A percentile compares a stretch with the other conserved stretches of the same genome.
These are phyloP conservation scores for Neoniphon sammara DNA, from an alignment of 2,797 vertebrate genomes.

Conservation along the genomic window DNA sequence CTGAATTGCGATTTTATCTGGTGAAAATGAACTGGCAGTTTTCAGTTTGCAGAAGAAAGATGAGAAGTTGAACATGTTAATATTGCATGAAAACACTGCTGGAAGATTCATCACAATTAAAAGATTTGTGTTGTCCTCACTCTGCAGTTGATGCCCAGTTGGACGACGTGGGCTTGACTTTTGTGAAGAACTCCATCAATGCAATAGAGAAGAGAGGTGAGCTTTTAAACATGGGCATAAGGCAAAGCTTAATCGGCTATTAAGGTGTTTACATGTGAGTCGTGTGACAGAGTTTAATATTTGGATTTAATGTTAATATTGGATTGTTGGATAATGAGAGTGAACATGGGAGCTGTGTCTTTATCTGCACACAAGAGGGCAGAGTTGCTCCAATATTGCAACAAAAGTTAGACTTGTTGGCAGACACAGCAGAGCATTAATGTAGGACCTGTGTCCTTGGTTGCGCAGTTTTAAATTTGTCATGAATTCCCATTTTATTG, in stretches of 20 bases:
- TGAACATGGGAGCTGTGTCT: conserved; percentile 23
- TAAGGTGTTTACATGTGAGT: neutral
- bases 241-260: neutral
- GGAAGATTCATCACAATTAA: neutral
- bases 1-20: neutral
- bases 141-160: conserved; percentile 87
- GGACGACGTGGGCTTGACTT: conserved; percentile 90
- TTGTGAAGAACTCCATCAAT: conserved; percentile 93
- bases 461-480: neutral
- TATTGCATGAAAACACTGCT: neutral
- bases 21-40: neutral
- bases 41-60: neutral
- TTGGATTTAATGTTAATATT: no score
- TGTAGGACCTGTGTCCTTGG: conserved; percentile 20
- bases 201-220: conserved; percentile 93
- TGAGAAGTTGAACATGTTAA: neutral
- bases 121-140: neutral
- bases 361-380: conserved; percentile 76
- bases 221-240: conserved; percentile 6
- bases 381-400: conserved; percentile 60
- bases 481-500: conserved; percentile 23
- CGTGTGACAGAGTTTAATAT: neutral
- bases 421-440: conserved; percentile 30
- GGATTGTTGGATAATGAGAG: neutral
- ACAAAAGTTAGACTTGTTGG: neutral